Evolutionary conservation across 35 echinoderm and acorn worm species (phyloP).

Genomic region (Heliocidaris erythrogramma): DNA sequence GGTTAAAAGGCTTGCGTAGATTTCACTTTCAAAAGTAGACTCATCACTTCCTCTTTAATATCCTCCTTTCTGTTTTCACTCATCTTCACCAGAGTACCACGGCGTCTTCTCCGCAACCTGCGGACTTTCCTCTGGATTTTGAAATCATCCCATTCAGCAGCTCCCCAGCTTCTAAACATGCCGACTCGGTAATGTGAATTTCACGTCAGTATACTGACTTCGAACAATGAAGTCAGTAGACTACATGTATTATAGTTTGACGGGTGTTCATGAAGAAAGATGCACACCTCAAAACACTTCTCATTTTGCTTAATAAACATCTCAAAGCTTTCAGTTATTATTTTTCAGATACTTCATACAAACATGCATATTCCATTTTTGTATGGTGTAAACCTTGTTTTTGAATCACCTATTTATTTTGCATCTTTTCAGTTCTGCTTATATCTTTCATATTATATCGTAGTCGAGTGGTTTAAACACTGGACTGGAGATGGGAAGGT

Average conservation of each 20-base stretch:
- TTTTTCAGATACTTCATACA: neutral
- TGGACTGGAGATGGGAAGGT: too few species aligned
- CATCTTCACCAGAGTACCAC: neutral
- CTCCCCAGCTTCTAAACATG: constrained; percentile 72
- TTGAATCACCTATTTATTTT: too few species aligned
- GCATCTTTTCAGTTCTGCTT: too few species aligned
- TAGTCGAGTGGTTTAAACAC: too few species aligned
- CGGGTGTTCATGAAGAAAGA: too few species aligned
- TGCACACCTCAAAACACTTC: too few species aligned
- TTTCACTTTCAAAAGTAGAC: neutral
- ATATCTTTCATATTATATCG: too few species aligned
- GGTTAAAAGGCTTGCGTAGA: too few species aligned
- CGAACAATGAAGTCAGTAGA: neutral
- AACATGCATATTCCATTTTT: too few species aligned
- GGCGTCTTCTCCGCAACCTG: neutral
- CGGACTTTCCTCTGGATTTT: constrained; percentile 61
- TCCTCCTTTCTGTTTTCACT: neutral
- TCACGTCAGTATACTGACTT: neutral
- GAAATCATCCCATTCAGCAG: constrained; percentile 86
- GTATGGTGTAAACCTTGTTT: too few species aligned
- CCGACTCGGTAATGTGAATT: constrained; percentile 70
- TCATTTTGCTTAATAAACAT: neutral
- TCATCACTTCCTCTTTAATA: neutral
- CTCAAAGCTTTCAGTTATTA: neutral
- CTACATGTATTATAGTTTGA: too few species aligned